Evolutionary conservation across 2,888 invertebrate genomes (phyloP).

Genomic region (Cheilosia vernalis): DNA sequence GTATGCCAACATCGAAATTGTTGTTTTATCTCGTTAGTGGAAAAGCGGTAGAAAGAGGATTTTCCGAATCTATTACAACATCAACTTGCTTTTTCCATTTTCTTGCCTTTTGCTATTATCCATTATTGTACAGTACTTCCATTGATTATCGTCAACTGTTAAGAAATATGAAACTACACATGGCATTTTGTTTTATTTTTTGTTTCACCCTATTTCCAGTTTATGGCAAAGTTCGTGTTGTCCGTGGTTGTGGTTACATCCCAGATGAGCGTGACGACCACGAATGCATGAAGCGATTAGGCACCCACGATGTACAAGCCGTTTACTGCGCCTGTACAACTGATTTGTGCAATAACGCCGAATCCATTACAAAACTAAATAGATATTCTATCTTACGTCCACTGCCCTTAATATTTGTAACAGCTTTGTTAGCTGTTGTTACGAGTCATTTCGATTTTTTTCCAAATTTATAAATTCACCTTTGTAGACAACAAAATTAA

Average conservation of each 20-base stretch:
- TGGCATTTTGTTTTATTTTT: neutral
- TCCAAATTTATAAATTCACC: slow-evolving; percentile 77
- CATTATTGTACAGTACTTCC: too few species aligned
- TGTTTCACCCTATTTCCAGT: slow-evolving; percentile 85
- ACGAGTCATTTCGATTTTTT: slow-evolving; percentile 76
- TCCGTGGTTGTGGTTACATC: slow-evolving; percentile 92
- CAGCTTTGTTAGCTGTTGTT: slow-evolving; percentile 77
- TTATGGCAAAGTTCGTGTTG: slow-evolving; percentile 89
- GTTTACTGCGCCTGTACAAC: slow-evolving; percentile 91
- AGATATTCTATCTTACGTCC: slow-evolving; percentile 77
- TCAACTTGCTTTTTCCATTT: too few species aligned
- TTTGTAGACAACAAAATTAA: slow-evolving; percentile 57
- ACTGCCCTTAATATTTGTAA: slow-evolving; percentile 77
- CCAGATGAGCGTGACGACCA: slow-evolving; percentile 86
- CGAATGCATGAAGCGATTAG: slow-evolving; percentile 87
- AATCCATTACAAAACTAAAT: slow-evolving; percentile 77
- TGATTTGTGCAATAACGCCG: slow-evolving; percentile 89
- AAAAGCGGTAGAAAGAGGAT: neutral
- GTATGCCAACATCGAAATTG: too few species aligned
- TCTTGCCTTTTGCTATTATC: neutral
- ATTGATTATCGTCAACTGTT: too few species aligned
- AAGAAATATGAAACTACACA: neutral
- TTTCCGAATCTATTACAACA: too few species aligned
- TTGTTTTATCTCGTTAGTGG: too few species aligned
- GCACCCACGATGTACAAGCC: slow-evolving; percentile 90